These are phyloP conservation scores for Halocynthia aurantium DNA, from an alignment of 23 tunicate species.

Conservation along the genomic window DNA sequence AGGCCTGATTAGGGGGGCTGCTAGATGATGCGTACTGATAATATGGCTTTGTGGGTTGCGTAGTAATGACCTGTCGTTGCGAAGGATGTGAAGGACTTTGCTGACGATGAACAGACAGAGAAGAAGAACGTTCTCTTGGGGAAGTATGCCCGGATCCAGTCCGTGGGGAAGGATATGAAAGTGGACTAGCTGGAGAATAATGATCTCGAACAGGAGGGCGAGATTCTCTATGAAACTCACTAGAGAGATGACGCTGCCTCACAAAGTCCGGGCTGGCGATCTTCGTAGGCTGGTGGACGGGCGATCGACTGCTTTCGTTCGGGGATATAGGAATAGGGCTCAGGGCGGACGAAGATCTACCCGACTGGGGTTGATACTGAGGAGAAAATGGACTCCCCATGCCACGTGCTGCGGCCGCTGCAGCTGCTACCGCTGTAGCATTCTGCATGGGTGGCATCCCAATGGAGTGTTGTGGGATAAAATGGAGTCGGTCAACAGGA, in stretches of 20 bases:
- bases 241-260: conserved; percentile 10
- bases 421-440: no score
- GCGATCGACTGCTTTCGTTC: conserved; percentile 15
- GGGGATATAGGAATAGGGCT: no score
- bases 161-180: conserved; percentile 3
- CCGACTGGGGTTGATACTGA: conserved; percentile 4
- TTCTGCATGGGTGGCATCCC: neutral
- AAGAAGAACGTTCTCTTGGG: conserved; percentile 1
- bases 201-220: conserved; percentile 18
- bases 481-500: conserved; percentile 16
- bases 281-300: conserved; percentile 9
- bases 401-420: no score
- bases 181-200: conserved; percentile 17
- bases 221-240: conserved; percentile 14
- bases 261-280: conserved; percentile 7
- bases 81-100: conserved; percentile 14
- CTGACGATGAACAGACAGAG: neutral
- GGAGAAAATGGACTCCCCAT: conserved; percentile 9
- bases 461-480: conserved; percentile 6
- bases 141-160: neutral
- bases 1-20: neutral
- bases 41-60: neutral
- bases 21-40: conserved; percentile 11
- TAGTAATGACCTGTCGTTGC: neutral
- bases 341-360: neutral